Evolutionary conservation across 2,113 vertebrate species (phyloP).

Genomic region (Salvelinus namaycush): DNA sequence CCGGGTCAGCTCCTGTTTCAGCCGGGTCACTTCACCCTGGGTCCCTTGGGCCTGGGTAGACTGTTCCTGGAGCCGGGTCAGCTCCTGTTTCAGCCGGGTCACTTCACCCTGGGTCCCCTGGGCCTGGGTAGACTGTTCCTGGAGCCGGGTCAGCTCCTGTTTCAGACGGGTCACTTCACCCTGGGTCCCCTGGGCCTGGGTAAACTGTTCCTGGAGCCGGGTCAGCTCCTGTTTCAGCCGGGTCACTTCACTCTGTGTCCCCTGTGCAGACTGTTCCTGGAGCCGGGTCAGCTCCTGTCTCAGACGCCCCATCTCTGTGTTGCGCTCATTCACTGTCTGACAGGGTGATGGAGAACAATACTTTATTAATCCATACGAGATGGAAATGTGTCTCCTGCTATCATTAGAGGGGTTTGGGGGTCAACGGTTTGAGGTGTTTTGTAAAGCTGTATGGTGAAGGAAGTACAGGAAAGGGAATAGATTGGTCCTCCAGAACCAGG

Average conservation of each 20-base stretch:
- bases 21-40: constrained; percentile 77
- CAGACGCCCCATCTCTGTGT: constrained; percentile 46
- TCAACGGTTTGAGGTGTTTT: neutral
- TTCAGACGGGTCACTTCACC: too few relatives aligned
- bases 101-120: constrained; percentile 79
- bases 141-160: too few relatives aligned
- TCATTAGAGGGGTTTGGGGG: neutral
- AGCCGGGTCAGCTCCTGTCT: constrained; percentile 80
- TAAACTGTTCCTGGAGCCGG: too few relatives aligned
- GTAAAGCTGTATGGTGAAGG: too few relatives aligned
- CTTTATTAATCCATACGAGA: too few relatives aligned
- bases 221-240: constrained; percentile 84
- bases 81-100: constrained; percentile 83
- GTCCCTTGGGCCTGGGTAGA: constrained; percentile 72
- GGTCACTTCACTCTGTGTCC: constrained; percentile 81
- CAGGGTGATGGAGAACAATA: too few relatives aligned
- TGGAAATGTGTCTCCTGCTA: too few relatives aligned
- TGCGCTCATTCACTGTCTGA: constrained; percentile 38
- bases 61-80: constrained; percentile 77
- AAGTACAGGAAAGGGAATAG: too few relatives aligned
- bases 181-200: too few relatives aligned
- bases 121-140: constrained; percentile 49
- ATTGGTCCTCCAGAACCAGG: too few relatives aligned
- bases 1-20: constrained; percentile 81
- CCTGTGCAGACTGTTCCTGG: neutral